phyloP scores from a whole-genome alignment of 2,113 vertebrate species.

The Neolamprologus longior region DNA sequence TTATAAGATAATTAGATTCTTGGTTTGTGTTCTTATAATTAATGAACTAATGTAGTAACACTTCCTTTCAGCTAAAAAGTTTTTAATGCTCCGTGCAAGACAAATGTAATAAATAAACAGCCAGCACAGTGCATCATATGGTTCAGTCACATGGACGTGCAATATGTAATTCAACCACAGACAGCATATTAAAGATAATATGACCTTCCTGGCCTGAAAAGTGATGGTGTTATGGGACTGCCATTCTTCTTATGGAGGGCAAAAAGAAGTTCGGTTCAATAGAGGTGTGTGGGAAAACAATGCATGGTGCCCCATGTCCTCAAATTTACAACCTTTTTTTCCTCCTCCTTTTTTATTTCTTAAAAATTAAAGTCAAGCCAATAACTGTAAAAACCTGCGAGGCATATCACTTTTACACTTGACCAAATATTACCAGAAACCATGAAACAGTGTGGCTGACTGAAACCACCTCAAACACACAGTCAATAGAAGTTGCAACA shows the following conservation, averaged over 20 bases:
- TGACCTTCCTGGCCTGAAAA: fast-evolving
- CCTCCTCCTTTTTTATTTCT: not conserved
- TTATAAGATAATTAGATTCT: not conserved
- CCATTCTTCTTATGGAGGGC: not conserved
- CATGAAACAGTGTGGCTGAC: not conserved
- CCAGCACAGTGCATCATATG: not conserved
- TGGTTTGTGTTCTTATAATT: not conserved
- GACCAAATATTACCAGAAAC: not conserved
- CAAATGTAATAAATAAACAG: not conserved
- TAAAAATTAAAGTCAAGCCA: not conserved
- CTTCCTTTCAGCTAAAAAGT: not conserved
- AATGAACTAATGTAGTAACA: not conserved
- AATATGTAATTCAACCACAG: not conserved
- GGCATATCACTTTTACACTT: not conserved
- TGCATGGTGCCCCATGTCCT: not conserved
- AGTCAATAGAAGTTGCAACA: not conserved
- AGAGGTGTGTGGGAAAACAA: not conserved
- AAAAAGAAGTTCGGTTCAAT: fast-evolving
- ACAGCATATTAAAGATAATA: not conserved
- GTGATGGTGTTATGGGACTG: fast-evolving
- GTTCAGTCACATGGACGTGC: fast-evolving
- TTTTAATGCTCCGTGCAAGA: not conserved
- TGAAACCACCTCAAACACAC: not conserved
- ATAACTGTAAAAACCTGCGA: not conserved
- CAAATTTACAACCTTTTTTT: not conserved